These are phyloP conservation scores for Hydrolagus affinis DNA, from an alignment of 2,113 vertebrate species.

Conservation along the genomic window DNA sequence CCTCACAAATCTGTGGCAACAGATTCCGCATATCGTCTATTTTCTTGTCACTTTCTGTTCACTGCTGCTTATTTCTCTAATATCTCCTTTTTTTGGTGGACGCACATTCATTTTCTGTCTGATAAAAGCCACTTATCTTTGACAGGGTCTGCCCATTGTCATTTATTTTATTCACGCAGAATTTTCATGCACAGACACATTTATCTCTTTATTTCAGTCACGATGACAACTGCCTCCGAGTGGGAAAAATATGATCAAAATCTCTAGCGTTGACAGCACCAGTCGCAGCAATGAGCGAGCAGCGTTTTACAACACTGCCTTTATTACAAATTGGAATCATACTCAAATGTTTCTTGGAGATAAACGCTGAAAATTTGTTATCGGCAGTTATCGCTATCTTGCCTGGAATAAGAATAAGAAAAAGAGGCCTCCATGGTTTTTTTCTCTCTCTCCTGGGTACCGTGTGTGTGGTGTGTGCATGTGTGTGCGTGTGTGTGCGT, in stretches of 20 bases:
- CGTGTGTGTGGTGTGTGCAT: too few species aligned
- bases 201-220: background rate
- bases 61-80: background rate
- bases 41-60: background rate
- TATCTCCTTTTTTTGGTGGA: background rate
- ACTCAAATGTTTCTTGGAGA: background rate
- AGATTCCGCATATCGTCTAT: background rate
- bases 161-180: background rate
- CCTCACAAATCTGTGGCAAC: background rate
- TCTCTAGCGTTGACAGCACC: background rate
- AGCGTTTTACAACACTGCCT: background rate
- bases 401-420: background rate
- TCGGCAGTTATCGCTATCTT: background rate
- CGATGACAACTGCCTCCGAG: background rate
- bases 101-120: background rate
- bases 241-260: slow-evolving; percentile 14
- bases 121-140: background rate
- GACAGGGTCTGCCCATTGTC: background rate
- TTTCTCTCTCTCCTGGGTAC: too few species aligned
- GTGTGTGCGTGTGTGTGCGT: too few species aligned
- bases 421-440: too few species aligned
- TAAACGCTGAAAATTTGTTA: background rate
- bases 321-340: background rate
- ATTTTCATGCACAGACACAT: background rate
- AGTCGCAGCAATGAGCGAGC: too few species aligned